These are phyloP conservation scores for Pecten maximus DNA, from an alignment of 2,888 invertebrate species.

Conservation along the genomic window DNA sequence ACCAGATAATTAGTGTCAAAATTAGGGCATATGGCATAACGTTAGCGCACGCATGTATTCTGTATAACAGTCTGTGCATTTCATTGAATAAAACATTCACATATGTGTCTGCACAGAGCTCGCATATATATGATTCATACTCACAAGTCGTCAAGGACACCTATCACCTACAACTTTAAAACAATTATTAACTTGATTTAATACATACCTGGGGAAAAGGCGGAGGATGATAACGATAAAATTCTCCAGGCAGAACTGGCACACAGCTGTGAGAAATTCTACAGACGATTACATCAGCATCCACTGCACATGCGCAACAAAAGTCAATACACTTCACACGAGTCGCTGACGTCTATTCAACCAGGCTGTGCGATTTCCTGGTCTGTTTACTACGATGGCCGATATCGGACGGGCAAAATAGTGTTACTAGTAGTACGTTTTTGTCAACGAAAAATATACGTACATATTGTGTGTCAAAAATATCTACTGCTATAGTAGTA, in stretches of 20 bases:
- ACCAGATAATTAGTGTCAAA: constrained; percentile 4
- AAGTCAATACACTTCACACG: constrained; percentile 5
- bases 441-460: too few species aligned
- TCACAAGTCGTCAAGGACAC: neutral
- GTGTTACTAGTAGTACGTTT: too few species aligned
- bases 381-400: too few species aligned
- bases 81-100: neutral
- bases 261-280: constrained; percentile 13
- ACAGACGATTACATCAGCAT: constrained; percentile 27
- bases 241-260: neutral
- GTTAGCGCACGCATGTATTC: neutral
- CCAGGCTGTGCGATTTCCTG: too few species aligned
- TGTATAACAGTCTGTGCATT: neutral
- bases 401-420: too few species aligned
- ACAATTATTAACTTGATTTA: neutral
- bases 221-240: neutral
- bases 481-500: too few species aligned
- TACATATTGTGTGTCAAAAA: too few species aligned
- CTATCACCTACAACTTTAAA: neutral
- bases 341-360: neutral
- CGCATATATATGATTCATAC: neutral
- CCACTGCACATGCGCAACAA: constrained; percentile 2
- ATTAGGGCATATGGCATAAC: neutral
- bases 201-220: neutral
- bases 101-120: neutral